These are phyloP conservation scores for rat (Rattus norvegicus) DNA, from an alignment of 2,113 vertebrate genomes.

Conservation along the genomic window GRCr8 NC_086022.1:132690001-132690500, in stretches of 20 bases:
- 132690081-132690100: neutral
- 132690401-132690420: conserved; percentile 12
- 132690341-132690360: neutral
- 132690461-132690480: neutral
- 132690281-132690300: neutral
- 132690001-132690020: neutral
- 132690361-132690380: conserved; percentile 38
- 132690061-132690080: neutral
- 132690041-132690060: neutral
- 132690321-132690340: neutral
- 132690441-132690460: conserved; percentile 1
- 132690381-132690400: neutral
- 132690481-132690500: neutral
- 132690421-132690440: conserved; percentile 7
- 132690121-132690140: neutral
- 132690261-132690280: neutral
- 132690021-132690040: neutral
- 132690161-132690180: neutral
- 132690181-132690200: neutral
- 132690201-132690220: neutral
- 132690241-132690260: neutral
- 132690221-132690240: neutral
- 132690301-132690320: neutral
- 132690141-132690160: neutral
- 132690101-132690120: neutral